Base-by-base conservation (phyloP, 1,140 invertebrate species). In the Atopsyche davidsoni region DNA sequence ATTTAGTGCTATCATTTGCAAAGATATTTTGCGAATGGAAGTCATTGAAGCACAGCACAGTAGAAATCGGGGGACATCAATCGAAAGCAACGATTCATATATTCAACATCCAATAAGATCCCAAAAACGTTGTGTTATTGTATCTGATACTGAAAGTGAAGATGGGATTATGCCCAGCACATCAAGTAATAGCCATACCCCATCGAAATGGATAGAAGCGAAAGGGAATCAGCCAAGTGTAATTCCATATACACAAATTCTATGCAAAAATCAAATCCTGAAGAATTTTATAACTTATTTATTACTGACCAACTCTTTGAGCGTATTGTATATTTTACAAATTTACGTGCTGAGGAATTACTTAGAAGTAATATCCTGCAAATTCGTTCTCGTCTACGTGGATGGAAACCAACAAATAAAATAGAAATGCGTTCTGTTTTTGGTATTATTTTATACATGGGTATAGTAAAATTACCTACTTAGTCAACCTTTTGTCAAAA, bases 271-370 rank as follows among this genome's bases (percentile, higher is more conserved):
- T 41, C 39, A 51, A 36, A 51, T 19, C 41, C 49, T 16, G n/a
- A 24, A 34, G 41, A 51, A 16, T 51, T 44, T 51, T 51, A 28
- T 38, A 11, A 36, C 34, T 32, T 51, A n/a, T 45, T 51, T 18
- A 36, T 51, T 22, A 44, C 40, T 13, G 49, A 51, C 23, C 3
- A 44, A 28, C 42, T 51, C 11, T 51, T 44, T 52, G 50, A 52
- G 31, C 21, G 17, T 40, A 46, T 41, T 24, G 22, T 24, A 41
- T 24, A 41, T 41, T 41, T 41, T 41, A 41, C 39, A 18, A 41
- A 41, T 41, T 41, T 19, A 41, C 39, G 22, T 24, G 39, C 10
- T 22, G 39, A 41, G 19, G 10, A 41, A 24, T 22, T 41, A 24
- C 39, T 41, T 24, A 41, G 22, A 41, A 18, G 22, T 41, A 24